A percentile compares a stretch with the other conserved stretches of the same genome.
Conservation (phyloP, 2,797 vertebrate genomes). For the Bradypodion ventrale region DNA sequence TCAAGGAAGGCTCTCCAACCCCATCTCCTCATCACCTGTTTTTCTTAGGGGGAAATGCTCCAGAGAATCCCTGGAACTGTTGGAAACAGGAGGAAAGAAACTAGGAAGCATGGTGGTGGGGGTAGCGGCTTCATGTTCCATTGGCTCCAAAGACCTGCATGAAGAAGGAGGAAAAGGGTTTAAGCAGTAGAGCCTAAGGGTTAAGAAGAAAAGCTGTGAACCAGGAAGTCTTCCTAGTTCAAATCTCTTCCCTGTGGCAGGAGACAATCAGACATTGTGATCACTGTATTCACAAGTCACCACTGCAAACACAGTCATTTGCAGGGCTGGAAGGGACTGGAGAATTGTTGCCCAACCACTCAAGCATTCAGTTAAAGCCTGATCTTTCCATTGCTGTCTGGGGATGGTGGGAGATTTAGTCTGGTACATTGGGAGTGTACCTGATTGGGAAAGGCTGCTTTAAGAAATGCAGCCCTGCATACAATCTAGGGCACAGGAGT, state of each 20-base stretch:
- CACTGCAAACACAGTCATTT: background rate
- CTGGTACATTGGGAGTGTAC: too few relatives aligned
- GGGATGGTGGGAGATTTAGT: background rate
- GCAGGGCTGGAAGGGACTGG: background rate
- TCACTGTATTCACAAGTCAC: too few relatives aligned
- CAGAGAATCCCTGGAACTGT: conserved; percentile 76
- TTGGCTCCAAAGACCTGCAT: conserved; percentile 82
- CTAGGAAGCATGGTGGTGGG: conserved; percentile 71
- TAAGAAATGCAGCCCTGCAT: too few relatives aligned
- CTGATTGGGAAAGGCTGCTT: background rate
- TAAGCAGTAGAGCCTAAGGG: background rate
- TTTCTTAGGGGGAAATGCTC: conserved; percentile 88
- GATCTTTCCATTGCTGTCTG: background rate
- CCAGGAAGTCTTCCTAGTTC: background rate
- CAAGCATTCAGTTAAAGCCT: background rate
- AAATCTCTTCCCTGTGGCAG: background rate
- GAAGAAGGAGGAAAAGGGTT: background rate
- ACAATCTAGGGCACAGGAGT: background rate
- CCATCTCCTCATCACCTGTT: conserved; percentile 79
- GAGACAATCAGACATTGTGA: too few relatives aligned
- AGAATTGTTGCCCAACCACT: background rate
- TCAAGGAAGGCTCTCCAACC: background rate
- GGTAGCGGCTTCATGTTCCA: conserved; percentile 80
- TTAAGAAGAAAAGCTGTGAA: background rate
- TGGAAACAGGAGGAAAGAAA: conserved; percentile 78